Evolutionary conservation across 2,113 vertebrate genomes (phyloP), one percentile per base, ranked within the genome.

Genomic region (Ardeotis arabs): DNA sequence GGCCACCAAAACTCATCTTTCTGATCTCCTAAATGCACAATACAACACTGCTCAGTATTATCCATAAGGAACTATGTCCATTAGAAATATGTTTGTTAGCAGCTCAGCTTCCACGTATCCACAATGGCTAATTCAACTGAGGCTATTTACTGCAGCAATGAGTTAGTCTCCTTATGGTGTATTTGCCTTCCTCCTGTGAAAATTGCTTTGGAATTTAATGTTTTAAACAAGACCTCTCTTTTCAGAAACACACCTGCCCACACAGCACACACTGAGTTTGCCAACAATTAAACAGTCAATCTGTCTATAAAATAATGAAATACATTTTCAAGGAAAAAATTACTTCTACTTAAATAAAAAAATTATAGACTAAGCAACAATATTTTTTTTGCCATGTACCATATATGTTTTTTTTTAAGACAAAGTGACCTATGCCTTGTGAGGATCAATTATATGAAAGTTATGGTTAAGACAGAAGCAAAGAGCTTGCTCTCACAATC

Each of bases 281-380:
- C 80, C 94, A 96, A 97, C 91, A 95, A 94, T 79, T 92, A 94
- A 73, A 50, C 14, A 92, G 62, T 84, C 84, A 92, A 76, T 81
- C 62, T 94, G 81, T 31, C 39, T 75, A 60, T 56, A 78, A 78
- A 94, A 81, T 41, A 68, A 47, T 45, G 8, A 86, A 92, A 81
- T 45, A n/a, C 21, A 27, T n/a, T 89, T 56, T 19, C 62, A 74
- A n/a, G 31, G 62, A 72, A 49, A 73, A 45, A 22, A 29, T 2
- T 10, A 1, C 7, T 80, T 63, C 25, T 45, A 37, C 52, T 79
- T 58, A 82, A 92, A 62, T 62, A 9, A 41, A 41, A 83, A 74
- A 70, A 64, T 2, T 9, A 8, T 14, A 75, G 27, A 27, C 7
- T 56, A 29, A 78, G 20, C 44, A 68, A 14, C 0, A 4, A 4